Evolutionary conservation across 2,888 invertebrate genomes (phyloP), one percentile per base, ranked within the genome.

Genomic region (Idaea biselata): DNA sequence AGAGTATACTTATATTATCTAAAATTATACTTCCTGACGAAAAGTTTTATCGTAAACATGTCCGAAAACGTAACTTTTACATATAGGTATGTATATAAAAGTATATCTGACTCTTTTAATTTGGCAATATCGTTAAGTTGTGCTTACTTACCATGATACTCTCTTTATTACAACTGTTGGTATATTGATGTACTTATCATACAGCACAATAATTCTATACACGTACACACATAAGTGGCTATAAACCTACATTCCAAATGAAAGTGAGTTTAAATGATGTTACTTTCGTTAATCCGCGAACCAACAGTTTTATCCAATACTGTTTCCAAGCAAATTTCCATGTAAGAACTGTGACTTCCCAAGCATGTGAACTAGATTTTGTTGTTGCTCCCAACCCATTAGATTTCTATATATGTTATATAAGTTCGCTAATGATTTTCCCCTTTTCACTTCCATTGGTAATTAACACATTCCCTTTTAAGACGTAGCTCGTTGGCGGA

Each of bases 381-480:
- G 65, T 64, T 61, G 66, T 68, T 65, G 62, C 65, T 68, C 66
- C 61, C 65, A 65, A 61, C 60, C 53, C 58, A 62, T 58, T 61
- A 60, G 66, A 55, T 66, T 67, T 67, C 67, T 69, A 63, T 54
- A 63, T 54, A 61, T 55, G 61, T 70, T 71, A 65, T 66, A 54
- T 68, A 68, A 69, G 59, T 16, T 60, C 18, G 31, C 62, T 67
- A 64, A 62, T 62, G 61, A 63, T 61, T 70, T 69, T 71, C 68
- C 66, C 53, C 59, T 66, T 71, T 70, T 67, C 70, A 69, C 66
- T 71, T 68, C 69, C 67, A 57, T 66, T 60, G 33, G 68, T 66
- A 67, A 71, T 69, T 69, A 71, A 66, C 66, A 55, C 60, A 59
- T 63, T 61, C 60, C 68, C 65, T 67, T 71, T 71, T 69, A 59